Conservation (phyloP, 1,140 invertebrate species). For the Eubasilissa regina region DNA sequence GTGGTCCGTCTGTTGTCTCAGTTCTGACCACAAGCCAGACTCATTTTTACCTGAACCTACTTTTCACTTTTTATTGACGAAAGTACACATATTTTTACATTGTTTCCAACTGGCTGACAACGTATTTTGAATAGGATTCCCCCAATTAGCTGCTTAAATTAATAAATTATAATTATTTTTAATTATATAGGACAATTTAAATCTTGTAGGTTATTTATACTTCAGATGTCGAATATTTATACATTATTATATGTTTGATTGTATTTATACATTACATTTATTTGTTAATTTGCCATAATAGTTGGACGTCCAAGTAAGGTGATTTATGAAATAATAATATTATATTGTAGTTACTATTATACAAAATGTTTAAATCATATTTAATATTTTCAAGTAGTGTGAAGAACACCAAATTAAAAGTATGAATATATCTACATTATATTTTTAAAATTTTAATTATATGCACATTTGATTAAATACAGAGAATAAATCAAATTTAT, state of each 20-base stretch:
- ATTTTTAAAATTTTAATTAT: constrained; percentile 42
- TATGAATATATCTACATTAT: constrained; percentile 44
- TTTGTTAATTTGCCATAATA: constrained; percentile 46
- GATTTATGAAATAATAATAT: constrained; percentile 13
- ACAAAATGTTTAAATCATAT: constrained; percentile 26
- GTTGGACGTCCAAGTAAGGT: constrained; percentile 36
- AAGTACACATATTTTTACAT: neutral
- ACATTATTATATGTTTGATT: constrained; percentile 35
- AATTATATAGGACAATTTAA: constrained; percentile 20
- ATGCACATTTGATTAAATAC: constrained; percentile 44
- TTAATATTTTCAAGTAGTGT: constrained; percentile 35
- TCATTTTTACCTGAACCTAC: too few relatives aligned
- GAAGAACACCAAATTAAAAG: constrained; percentile 40
- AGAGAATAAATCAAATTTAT: constrained; percentile 17
- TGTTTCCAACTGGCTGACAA: constrained; percentile 10
- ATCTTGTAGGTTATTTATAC: constrained; percentile 39
- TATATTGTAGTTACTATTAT: constrained; percentile 28
- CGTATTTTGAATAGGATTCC: neutral
- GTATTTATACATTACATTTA: constrained; percentile 39
- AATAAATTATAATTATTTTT: constrained; percentile 20
- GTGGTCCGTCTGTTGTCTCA: too few relatives aligned
- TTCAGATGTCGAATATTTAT: constrained; percentile 33
- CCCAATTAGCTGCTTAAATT: neutral
- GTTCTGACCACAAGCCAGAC: too few relatives aligned
- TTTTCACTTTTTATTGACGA: neutral